Percentiles rank a stretch among this genome's conserved stretches.
phyloP scores from a whole-genome alignment of 2,113 vertebrate species.

The Mormoops blainvillei region DNA sequence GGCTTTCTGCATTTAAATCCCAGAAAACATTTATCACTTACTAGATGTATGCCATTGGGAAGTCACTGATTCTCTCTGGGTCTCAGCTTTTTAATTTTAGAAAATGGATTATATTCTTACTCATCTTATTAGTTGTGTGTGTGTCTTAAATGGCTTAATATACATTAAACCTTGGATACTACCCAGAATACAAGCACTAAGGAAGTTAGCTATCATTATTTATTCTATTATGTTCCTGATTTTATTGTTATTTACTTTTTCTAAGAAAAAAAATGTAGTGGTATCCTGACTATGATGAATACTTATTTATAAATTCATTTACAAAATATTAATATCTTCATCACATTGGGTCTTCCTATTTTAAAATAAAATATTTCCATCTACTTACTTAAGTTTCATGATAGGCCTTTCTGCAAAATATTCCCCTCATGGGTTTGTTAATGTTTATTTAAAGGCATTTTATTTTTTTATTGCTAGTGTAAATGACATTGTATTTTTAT shows the following conservation, averaged over 20 bases:
- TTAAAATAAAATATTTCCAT: background rate
- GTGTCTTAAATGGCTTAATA: background rate
- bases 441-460: background rate
- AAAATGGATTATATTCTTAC: background rate
- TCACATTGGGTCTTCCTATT: background rate
- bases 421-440: background rate
- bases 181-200: background rate
- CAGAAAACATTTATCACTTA: background rate
- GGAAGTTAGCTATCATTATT: background rate
- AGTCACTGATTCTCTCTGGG: background rate
- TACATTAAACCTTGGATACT: background rate
- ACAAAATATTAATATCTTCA: background rate
- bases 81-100: background rate
- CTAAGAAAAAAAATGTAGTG: background rate
- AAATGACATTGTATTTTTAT: background rate
- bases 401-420: background rate
- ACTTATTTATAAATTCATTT: background rate
- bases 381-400: background rate
- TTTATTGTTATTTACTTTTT: background rate
- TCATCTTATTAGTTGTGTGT: background rate
- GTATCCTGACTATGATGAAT: background rate
- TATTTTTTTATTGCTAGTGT: background rate
- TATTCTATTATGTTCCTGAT: background rate
- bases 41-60: background rate
- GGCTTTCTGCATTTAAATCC: background rate